Base-by-base conservation (phyloP, 2,113 vertebrate species). In the Hemiprocne comata region DNA sequence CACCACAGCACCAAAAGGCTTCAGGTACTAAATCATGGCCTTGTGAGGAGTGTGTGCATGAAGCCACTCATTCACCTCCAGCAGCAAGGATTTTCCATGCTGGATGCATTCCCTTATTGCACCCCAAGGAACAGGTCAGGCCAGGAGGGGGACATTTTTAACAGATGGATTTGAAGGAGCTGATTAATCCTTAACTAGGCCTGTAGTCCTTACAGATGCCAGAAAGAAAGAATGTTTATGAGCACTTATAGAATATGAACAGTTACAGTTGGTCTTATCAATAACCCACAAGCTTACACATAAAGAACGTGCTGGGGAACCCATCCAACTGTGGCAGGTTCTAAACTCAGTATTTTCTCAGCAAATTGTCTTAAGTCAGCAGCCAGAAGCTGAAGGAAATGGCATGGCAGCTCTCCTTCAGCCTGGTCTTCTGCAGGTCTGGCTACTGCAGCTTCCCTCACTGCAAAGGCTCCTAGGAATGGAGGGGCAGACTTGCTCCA, bases 1-100 rank as follows among this genome's bases (percentile, higher is more conserved):
- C 50, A 48, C 28, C n/a, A 13, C 2, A 28, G 50, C 38, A 42
- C 44, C 26, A 8, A 17, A 25, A 29, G 5, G 21, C 67, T 18
- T 8, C 7, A 6, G 18, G 67, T 11, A 11, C 34, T 5, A 17
- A 24, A 50, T 19, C 8, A 14, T 2, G 13, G 75, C 20, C 6
- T 53, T 20, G 1, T 31, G 9, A 38, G 1, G 18, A 18, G 33
- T 1, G 15, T 1, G 10, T 11, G 29, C 20, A 38, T 4, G 10
- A 28, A 61, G 29, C 40, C 71, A 6, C 6, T 23, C 36, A 12
- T 6, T 33, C 50, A 5, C 50, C 14, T 26, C 9, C 9, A 13
- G 1, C 17, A 51, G 60, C 38, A n/a, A 11, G n/a, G 70, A 26
- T 31, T 55, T 57, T 5, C 40, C 7, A 5, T 2, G 24, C 48